Percentiles rank a stretch among this genome's conserved stretches.
Evolutionary conservation across 2,113 vertebrate genomes (phyloP).

Genomic region (Lynx canadensis): DNA sequence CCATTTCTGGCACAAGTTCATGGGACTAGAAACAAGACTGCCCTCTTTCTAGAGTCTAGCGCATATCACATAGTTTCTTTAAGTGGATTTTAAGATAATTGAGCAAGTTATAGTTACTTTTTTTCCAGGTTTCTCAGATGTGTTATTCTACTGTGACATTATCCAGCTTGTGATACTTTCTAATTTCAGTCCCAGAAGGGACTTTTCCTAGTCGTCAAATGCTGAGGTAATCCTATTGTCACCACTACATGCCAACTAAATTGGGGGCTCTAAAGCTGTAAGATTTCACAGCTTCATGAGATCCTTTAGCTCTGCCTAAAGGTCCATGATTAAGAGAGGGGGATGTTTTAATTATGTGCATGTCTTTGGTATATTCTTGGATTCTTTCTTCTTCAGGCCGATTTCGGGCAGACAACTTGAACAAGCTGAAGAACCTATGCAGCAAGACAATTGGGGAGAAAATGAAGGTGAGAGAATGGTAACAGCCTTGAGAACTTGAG

Average conservation of each 20-base stretch:
- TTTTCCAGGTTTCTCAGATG: background rate
- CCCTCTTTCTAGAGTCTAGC: background rate
- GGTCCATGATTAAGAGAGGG: background rate
- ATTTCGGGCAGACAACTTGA: conserved; percentile 96
- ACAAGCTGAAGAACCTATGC: conserved; percentile 98
- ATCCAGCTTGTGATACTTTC: background rate
- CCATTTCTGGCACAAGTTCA: background rate
- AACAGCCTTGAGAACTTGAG: background rate
- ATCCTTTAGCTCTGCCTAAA: background rate
- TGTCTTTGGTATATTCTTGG: background rate
- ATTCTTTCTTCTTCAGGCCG: conserved; percentile 88
- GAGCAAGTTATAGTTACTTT: background rate
- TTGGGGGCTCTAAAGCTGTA: background rate
- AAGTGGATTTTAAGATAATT: background rate
- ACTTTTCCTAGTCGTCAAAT: conserved; percentile 43
- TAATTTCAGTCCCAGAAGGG: background rate
- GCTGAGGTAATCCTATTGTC: background rate
- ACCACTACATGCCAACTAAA: background rate
- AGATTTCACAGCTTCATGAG: background rate
- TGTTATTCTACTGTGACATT: background rate
- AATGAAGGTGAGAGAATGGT: conserved; percentile 93
- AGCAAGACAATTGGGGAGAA: conserved; percentile 98
- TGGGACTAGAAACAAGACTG: background rate
- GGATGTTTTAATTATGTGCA: background rate
- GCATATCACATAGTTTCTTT: background rate